Base-by-base conservation (phyloP, 2,113 vertebrate species). In the Ivindomyrus marchei region DNA sequence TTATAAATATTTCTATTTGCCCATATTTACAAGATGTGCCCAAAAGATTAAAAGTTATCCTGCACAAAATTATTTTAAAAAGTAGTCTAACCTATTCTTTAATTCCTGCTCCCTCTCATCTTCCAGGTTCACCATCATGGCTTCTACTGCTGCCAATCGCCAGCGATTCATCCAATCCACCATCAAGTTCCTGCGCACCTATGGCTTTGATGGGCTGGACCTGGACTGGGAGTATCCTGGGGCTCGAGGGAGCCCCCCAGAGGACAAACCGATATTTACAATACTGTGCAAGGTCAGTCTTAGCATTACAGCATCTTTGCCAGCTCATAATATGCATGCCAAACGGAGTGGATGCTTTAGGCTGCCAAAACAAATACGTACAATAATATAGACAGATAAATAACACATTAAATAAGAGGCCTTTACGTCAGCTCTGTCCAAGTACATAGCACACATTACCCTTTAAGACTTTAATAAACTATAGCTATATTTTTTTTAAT, bases 211-310 rank as follows among this genome's bases (percentile, higher is more conserved):
- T 93, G 96, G 96, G 19, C 92, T 96, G 31, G 96, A 97, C 74
- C 92, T 97, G 89, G 95, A 97, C 91, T 96, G 97, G 92, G 95
- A 97, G 91, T 96, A 96, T 83, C 97, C 96, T 3, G 96, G 93
- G 49, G 88, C 95, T 1, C 92, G 94, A 90, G 96, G 95, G 58
- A 97, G 96, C 89, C 96, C 96, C 17, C 89, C 90, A 3, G 93
- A 95, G 89, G 96, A 97, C 92, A 97, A 96, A 89, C 92, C 95
- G 50, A 92, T 91, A 92, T 97, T 97, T 91, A 96, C 95, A 1
- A 1, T 93, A 88, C 90, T 97, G 85, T 96, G 95, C 92, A 94
- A 96, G 94, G 96, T 97, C 56, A 90, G 94, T 52, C 13, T 21
- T 31, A 53, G 85, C 50, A 36, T 15, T 7, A 15, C 1, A 19